Conservation (phyloP, 2,113 vertebrate genomes). For the Tinamus guttatus region DNA sequence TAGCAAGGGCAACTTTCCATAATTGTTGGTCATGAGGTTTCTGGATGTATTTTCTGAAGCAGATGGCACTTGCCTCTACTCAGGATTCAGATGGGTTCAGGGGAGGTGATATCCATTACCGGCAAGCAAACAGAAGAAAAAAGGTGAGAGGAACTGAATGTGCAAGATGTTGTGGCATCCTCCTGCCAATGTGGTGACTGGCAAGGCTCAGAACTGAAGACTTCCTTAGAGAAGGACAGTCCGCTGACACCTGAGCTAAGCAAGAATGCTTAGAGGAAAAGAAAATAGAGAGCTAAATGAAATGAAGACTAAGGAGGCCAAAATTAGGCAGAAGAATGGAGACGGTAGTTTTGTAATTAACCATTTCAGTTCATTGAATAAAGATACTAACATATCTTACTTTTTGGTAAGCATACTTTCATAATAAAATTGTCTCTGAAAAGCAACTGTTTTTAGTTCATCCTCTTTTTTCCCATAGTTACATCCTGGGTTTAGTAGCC, state of each 20-base stretch:
- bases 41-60: background rate
- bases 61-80: background rate
- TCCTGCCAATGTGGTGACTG: accelerated
- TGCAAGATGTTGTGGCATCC: accelerated
- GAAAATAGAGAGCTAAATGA: background rate
- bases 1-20: background rate
- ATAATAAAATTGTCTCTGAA: background rate
- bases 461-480: background rate
- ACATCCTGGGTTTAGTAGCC: background rate
- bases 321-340: background rate
- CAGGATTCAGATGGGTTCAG: background rate
- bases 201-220: accelerated
- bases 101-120: background rate
- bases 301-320: background rate
- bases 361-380: background rate
- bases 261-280: background rate
- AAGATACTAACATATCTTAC: background rate
- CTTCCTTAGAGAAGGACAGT: background rate
- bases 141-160: background rate
- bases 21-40: background rate
- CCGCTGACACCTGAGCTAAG: accelerated
- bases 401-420: background rate
- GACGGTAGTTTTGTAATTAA: background rate
- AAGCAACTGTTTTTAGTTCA: background rate
- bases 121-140: background rate